Base-by-base conservation (phyloP, 35 echinoderm and acorn worm genomes). In the Acanthaster planci region DNA sequence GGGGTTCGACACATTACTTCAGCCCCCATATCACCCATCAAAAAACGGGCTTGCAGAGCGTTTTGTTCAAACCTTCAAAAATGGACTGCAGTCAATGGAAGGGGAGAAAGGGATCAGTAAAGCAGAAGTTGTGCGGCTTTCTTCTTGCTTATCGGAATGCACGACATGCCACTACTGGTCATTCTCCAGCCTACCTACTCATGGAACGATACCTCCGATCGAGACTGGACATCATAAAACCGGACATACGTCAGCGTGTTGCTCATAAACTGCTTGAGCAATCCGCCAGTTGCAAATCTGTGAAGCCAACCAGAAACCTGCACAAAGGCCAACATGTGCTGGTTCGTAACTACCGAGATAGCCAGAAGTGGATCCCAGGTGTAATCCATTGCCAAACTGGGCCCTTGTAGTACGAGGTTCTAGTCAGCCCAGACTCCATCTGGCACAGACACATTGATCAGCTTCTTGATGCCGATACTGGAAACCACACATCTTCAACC, bases 41-140 rank as follows among this genome's bases (percentile, higher is more conserved):
- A 39, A 57, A 2, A 94, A 90, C 60, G 92, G 87, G 2, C 39
- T 56, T 30, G 92, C 83, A 10, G 83, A 94, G 60, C 76, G 82
- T n/a, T 55, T 50, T 37, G 72, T 52, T 52, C 79, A 81, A 52
- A 81, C 40, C 18, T 81, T 81, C 31, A 81, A 51, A 38, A 40
- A 81, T 18, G 79, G 38, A 26, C 79, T 81, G 39, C 47, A 81
- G 54, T 39, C 79, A 51, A 38, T 51, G n/a, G 54, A 51, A 27
- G 79, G 79, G 39, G 79, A 81, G 79, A 81, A 81, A 51, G 79
- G 79, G 17, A 52, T 26, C 31, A 32, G 30, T 47, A 16, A 40
- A 19, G 26, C 79, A n/a, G 30, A 81, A 81, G 21, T 51, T 81
- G 42, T 14, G 31, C 27, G 54, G 54, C 44, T 81, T 81, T 38